phyloP scores from a whole-genome alignment of 2,797 vertebrate genomes.

The Tapirus indicus region DNA sequence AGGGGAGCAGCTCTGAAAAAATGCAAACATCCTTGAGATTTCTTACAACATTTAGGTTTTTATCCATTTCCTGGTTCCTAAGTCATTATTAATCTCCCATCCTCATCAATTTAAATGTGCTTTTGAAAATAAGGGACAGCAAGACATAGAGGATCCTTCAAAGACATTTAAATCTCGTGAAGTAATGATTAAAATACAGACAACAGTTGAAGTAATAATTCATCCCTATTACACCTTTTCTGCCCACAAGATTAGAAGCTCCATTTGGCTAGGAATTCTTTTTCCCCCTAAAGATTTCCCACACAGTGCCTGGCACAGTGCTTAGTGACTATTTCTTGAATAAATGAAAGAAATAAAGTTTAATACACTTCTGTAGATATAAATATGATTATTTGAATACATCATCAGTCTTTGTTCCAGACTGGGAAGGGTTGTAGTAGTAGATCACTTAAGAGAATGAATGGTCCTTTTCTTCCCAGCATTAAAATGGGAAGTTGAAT shows the following conservation, averaged over 20 bases:
- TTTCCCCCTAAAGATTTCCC: background rate
- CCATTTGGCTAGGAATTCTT: background rate
- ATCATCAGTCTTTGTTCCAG: background rate
- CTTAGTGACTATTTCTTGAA: slow-evolving; percentile 18
- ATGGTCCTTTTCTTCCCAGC: background rate
- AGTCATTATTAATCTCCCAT: background rate
- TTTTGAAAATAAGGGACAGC: slow-evolving; percentile 50
- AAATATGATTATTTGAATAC: background rate
- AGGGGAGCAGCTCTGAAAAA: background rate
- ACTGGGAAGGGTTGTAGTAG: background rate
- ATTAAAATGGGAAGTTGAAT: background rate
- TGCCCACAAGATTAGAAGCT: background rate
- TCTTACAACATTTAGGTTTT: background rate
- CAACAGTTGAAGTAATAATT: slow-evolving; percentile 30
- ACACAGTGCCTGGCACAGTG: background rate
- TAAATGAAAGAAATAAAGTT: slow-evolving; percentile 32
- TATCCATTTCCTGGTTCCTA: background rate
- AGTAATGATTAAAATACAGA: slow-evolving; percentile 31
- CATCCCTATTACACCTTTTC: background rate
- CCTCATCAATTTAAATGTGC: background rate
- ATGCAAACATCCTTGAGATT: background rate
- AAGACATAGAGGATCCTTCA: background rate
- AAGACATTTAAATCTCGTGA: slow-evolving; percentile 46
- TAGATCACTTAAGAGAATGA: background rate
- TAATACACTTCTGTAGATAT: background rate